A percentile compares a stretch with the other conserved stretches of the same genome.
phyloP scores from a whole-genome alignment of 2,797 vertebrate genomes.

The Chlorospingus flavigularis region DNA sequence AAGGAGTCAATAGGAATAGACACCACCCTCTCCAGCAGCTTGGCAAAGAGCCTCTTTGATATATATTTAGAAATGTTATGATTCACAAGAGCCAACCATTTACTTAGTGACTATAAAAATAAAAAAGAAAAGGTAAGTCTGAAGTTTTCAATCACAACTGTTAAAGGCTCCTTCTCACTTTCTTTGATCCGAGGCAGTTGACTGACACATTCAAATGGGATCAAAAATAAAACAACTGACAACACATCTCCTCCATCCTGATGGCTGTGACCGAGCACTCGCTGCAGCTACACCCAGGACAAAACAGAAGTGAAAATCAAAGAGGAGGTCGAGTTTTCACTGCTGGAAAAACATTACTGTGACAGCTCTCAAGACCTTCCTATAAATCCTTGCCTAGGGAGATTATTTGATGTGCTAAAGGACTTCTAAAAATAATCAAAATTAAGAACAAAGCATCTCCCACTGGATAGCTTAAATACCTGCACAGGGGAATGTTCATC shows the following conservation, averaged over 20 bases:
- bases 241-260: conserved; percentile 24
- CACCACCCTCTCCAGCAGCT: neutral
- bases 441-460: neutral
- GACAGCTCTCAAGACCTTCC: neutral
- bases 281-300: neutral
- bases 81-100: neutral
- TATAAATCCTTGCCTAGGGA: neutral
- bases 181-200: conserved; percentile 32
- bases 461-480: neutral
- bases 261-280: neutral
- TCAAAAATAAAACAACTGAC: conserved; percentile 46
- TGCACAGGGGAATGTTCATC: neutral
- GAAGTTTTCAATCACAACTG: conserved; percentile 27
- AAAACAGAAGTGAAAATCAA: conserved; percentile 24
- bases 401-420: neutral
- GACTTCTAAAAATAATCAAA: conserved; percentile 4
- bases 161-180: conserved; percentile 39
- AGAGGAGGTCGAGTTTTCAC: neutral
- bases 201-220: conserved; percentile 49
- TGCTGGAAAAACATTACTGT: neutral
- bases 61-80: conserved; percentile 17
- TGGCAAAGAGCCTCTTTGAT: neutral
- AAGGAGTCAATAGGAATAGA: neutral
- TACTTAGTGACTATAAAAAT: neutral
- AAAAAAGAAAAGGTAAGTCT: neutral